These are phyloP conservation scores for Gnatocerus cornutus DNA, from an alignment of 2,888 invertebrate genomes.

Conservation along the genomic window DNA sequence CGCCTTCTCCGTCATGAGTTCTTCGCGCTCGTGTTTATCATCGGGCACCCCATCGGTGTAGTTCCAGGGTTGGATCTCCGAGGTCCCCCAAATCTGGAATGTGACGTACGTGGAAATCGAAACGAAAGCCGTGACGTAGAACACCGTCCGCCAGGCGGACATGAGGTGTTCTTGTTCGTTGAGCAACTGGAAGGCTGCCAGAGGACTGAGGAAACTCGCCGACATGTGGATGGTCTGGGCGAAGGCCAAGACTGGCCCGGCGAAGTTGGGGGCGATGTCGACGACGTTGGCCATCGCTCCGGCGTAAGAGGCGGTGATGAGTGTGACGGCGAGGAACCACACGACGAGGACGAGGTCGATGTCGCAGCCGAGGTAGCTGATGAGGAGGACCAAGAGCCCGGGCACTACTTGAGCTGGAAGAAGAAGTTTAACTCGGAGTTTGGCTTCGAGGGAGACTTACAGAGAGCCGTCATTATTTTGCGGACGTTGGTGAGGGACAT, in stretches of 20 bases:
- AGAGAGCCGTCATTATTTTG: slow-evolving; percentile 79
- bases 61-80: slow-evolving; percentile 75
- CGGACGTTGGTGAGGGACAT: slow-evolving; percentile 78
- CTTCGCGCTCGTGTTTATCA: slow-evolving; percentile 63
- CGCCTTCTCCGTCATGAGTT: slow-evolving; percentile 56
- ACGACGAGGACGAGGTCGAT: slow-evolving; percentile 75
- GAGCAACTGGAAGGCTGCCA: slow-evolving; percentile 77
- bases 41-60: slow-evolving; percentile 66
- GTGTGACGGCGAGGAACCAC: slow-evolving; percentile 81
- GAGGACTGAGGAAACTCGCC: slow-evolving; percentile 81
- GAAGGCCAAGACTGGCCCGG: slow-evolving; percentile 82
- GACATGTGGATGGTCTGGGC: slow-evolving; percentile 87
- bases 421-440: neutral
- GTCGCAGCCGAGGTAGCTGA: slow-evolving; percentile 79
- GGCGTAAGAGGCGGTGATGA: slow-evolving; percentile 82
- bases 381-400: slow-evolving; percentile 76
- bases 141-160: slow-evolving; percentile 79
- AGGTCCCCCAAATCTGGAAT: slow-evolving; percentile 80
- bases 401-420: slow-evolving; percentile 79
- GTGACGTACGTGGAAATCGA: slow-evolving; percentile 77
- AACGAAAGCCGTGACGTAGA: slow-evolving; percentile 76
- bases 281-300: slow-evolving; percentile 86
- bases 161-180: slow-evolving; percentile 73
- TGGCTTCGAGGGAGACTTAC: slow-evolving; percentile 56
- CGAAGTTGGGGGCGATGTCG: slow-evolving; percentile 86